Conservation (phyloP, 2,888 invertebrate species). For the Lithophane socia region DNA sequence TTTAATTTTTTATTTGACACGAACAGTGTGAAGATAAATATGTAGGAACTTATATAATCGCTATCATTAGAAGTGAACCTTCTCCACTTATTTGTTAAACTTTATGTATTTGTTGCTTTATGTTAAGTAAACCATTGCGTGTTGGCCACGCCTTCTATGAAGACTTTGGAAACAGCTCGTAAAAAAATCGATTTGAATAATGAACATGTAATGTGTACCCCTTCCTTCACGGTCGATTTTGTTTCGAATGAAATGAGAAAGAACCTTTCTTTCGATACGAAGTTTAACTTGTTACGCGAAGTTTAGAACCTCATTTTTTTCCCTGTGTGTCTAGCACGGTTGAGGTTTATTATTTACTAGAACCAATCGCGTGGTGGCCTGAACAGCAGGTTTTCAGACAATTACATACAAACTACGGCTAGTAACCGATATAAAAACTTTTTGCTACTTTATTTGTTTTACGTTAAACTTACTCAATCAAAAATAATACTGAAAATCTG, state of each 20-base stretch:
- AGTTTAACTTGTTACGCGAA: not conserved
- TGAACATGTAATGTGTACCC: conserved; percentile 16
- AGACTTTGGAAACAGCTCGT: conserved; percentile 14
- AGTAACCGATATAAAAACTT: not conserved
- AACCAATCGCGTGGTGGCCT: not conserved
- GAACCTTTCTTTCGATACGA: not conserved
- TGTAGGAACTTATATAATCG: too few relatives aligned
- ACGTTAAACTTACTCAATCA: not conserved
- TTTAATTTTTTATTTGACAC: too few relatives aligned
- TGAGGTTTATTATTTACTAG: not conserved
- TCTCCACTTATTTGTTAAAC: not conserved
- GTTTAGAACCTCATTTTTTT: not conserved
- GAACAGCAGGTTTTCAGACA: not conserved
- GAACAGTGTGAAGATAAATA: too few relatives aligned
- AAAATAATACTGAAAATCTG: not conserved
- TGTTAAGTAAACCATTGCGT: conserved; percentile 36
- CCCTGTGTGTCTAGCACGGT: too few relatives aligned
- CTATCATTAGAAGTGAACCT: not conserved
- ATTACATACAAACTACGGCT: not conserved
- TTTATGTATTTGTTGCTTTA: not conserved
- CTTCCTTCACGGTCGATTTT: conserved; percentile 26
- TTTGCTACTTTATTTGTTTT: too few relatives aligned
- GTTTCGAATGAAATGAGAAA: conserved; percentile 14
- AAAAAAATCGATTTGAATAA: conserved; percentile 20
- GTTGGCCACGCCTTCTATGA: conserved; percentile 39